These are phyloP conservation scores for Tyrannus savana DNA, from an alignment of 2,113 vertebrate species.

Conservation along the genomic window DNA sequence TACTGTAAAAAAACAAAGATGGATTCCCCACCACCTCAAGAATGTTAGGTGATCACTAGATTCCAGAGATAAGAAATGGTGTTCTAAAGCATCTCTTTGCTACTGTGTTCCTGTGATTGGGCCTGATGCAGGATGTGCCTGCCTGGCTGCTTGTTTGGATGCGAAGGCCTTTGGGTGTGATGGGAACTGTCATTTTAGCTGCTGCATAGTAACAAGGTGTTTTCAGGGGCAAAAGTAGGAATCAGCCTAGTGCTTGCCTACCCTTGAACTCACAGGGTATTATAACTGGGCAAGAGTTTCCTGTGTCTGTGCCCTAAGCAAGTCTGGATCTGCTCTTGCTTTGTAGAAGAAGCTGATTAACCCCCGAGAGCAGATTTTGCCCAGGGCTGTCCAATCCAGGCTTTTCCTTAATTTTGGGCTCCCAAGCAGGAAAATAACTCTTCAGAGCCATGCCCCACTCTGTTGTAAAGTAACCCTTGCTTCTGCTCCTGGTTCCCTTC, in stretches of 20 bases:
- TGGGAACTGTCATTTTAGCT: not conserved
- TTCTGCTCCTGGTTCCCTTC: not conserved
- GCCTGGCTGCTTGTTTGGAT: not conserved
- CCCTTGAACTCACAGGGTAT: not conserved
- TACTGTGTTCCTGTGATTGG: not conserved
- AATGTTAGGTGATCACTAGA: not conserved
- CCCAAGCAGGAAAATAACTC: not conserved
- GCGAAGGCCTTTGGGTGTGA: not conserved
- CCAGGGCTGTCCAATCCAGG: not conserved
- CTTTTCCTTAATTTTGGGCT: not conserved
- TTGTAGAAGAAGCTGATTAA: not conserved
- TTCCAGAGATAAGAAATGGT: not conserved
- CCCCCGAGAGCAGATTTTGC: not conserved
- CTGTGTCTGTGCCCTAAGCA: not conserved
- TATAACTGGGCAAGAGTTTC: not conserved
- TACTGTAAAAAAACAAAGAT: not conserved
- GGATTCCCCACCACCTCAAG: rapidly evolving
- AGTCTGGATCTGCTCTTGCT: not conserved
- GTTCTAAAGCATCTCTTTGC: not conserved
- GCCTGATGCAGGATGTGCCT: not conserved
- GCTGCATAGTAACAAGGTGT: rapidly evolving
- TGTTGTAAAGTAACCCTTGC: not conserved
- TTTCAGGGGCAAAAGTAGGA: not conserved
- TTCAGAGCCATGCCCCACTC: not conserved
- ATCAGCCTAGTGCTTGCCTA: not conserved